Conservation (phyloP, 2,113 vertebrate species). For the Gymnarchus niloticus region DNA sequence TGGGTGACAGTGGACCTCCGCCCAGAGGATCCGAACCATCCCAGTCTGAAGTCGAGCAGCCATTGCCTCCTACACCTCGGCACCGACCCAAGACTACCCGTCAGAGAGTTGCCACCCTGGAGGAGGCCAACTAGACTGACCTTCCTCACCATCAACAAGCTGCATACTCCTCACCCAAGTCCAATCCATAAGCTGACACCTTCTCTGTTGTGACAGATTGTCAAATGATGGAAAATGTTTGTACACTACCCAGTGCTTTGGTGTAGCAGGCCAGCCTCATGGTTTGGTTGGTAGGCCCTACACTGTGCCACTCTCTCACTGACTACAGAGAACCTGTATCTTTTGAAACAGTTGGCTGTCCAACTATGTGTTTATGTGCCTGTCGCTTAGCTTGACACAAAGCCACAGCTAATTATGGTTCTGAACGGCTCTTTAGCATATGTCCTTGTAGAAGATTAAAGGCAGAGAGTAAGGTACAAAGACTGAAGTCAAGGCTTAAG, state of each 20-base stretch:
- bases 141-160: neutral
- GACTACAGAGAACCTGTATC: slow-evolving; percentile 29
- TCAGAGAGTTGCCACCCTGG: slow-evolving; percentile 66
- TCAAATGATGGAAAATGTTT: slow-evolving; percentile 21
- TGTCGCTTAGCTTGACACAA: slow-evolving; percentile 27
- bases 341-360: slow-evolving; percentile 5
- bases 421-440: neutral
- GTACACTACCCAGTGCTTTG: neutral
- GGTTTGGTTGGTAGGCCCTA: slow-evolving; percentile 23
- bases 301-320: slow-evolving; percentile 5
- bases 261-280: neutral
- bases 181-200: slow-evolving; percentile 28
- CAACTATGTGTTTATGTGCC: slow-evolving; percentile 10
- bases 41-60: slow-evolving; percentile 69
- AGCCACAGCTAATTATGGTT: slow-evolving; percentile 12
- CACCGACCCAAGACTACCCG: slow-evolving; percentile 68
- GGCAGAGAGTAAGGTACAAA: neutral
- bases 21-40: slow-evolving; percentile 75
- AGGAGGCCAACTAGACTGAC: slow-evolving; percentile 58
- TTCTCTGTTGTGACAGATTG: slow-evolving; percentile 51
- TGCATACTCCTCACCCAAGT: neutral
- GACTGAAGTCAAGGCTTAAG: neutral
- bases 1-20: slow-evolving; percentile 83
- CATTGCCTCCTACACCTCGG: slow-evolving; percentile 52
- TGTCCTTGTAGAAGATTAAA: slow-evolving; percentile 23